Evolutionary conservation across 2,113 vertebrate species (phyloP).

Genomic region (Varanus komodoensis): DNA sequence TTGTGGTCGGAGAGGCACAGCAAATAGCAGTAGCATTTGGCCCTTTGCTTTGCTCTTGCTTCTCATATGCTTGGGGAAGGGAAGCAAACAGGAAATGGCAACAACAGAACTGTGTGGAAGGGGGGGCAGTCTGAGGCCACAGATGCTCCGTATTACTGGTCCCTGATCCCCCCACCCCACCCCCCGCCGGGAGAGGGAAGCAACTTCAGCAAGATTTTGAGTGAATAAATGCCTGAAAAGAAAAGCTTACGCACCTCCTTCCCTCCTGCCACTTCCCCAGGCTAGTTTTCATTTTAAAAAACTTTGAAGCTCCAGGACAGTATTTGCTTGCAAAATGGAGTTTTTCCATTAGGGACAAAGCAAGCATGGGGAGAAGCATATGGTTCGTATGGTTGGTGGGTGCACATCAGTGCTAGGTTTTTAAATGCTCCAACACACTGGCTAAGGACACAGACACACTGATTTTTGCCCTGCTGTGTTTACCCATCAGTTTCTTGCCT

Average conservation of each 20-base stretch:
- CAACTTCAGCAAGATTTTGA: background rate
- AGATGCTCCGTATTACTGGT: too few relatives aligned
- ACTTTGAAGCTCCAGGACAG: background rate
- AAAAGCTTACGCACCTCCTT: background rate
- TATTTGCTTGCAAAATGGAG: background rate
- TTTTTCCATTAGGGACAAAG: background rate
- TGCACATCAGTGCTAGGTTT: background rate
- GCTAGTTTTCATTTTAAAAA: background rate
- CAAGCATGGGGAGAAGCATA: background rate
- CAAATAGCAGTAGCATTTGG: background rate
- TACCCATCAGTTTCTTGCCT: background rate
- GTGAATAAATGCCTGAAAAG: background rate
- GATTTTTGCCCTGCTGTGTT: background rate
- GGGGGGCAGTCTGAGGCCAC: too few relatives aligned
- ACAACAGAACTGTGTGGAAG: too few relatives aligned
- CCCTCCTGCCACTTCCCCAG: background rate
- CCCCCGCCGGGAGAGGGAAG: too few relatives aligned
- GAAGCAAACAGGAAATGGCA: background rate
- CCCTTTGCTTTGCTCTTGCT: background rate
- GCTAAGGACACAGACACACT: background rate
- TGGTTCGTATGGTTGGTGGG: background rate
- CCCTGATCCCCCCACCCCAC: too few relatives aligned
- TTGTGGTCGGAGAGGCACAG: background rate
- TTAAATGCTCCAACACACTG: background rate
- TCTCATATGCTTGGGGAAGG: background rate